A percentile compares a stretch with the other conserved stretches of the same genome.
phyloP scores from a whole-genome alignment of 2,113 vertebrate species.

The Raja brachyura region DNA sequence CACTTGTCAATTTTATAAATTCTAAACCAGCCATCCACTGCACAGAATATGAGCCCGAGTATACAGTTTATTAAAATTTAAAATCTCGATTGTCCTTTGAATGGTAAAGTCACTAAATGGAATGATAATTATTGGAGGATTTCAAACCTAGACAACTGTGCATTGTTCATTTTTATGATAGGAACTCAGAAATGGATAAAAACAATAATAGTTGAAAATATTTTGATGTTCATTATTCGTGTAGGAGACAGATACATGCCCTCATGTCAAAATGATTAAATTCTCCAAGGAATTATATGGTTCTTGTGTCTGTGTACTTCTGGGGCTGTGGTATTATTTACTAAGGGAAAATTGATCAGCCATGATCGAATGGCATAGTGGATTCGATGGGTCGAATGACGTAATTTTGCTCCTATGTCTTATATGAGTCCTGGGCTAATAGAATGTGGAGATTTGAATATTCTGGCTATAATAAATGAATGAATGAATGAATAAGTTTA shows the following conservation, averaged over 20 bases:
- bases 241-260: neutral
- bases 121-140: neutral
- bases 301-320: neutral
- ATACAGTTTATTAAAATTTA: neutral
- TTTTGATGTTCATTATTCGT: neutral
- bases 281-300: neutral
- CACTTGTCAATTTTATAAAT: conserved; percentile 33
- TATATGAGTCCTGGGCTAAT: neutral
- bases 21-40: neutral
- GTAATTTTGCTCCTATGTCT: too few relatives aligned
- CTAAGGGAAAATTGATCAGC: neutral
- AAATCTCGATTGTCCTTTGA: neutral
- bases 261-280: neutral
- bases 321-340: neutral
- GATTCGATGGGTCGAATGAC: too few relatives aligned
- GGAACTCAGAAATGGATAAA: neutral
- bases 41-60: neutral
- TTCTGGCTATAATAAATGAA: too few relatives aligned
- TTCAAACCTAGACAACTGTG: neutral
- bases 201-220: neutral
- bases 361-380: too few relatives aligned
- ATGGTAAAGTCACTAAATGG: neutral
- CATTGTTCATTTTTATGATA: neutral
- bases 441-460: neutral
- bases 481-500: too few relatives aligned